Conservation (phyloP, 2,113 vertebrate genomes). For the Aramus guarauna region DNA sequence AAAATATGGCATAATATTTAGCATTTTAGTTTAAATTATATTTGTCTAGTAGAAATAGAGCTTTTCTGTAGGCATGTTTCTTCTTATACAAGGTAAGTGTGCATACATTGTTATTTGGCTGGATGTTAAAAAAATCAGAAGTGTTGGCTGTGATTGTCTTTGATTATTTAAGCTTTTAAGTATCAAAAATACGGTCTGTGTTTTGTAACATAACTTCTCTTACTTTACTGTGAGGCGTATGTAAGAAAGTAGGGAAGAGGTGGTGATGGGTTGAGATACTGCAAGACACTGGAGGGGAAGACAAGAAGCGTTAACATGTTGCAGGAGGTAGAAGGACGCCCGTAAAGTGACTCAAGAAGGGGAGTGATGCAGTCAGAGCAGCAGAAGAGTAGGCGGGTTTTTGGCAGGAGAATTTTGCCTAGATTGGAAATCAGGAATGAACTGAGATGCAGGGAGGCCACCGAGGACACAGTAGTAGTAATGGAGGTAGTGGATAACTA, state of each 20-base stretch:
- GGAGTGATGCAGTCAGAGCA: rapidly evolving
- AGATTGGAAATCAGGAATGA: neutral
- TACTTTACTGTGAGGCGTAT: neutral
- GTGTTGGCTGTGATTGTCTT: neutral
- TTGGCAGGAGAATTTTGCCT: neutral
- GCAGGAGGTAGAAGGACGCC: neutral
- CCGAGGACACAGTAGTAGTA: neutral
- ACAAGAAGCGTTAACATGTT: neutral
- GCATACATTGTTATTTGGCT: neutral
- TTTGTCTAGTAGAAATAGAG: neutral
- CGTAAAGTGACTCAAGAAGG: neutral
- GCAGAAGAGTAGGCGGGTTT: neutral
- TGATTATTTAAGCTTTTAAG: neutral
- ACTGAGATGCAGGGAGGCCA: neutral
- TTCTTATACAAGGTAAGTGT: neutral
- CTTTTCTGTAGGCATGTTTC: neutral
- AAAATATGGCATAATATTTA: neutral
- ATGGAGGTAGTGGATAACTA: neutral
- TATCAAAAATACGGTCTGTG: neutral
- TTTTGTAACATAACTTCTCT: neutral
- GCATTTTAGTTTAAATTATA: neutral
- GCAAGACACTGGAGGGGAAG: neutral
- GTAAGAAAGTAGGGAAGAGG: neutral
- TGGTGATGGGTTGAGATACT: neutral
- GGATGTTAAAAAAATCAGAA: neutral